Base-by-base conservation (phyloP, 2,888 invertebrate species). In the Eurois occulta region DNA sequence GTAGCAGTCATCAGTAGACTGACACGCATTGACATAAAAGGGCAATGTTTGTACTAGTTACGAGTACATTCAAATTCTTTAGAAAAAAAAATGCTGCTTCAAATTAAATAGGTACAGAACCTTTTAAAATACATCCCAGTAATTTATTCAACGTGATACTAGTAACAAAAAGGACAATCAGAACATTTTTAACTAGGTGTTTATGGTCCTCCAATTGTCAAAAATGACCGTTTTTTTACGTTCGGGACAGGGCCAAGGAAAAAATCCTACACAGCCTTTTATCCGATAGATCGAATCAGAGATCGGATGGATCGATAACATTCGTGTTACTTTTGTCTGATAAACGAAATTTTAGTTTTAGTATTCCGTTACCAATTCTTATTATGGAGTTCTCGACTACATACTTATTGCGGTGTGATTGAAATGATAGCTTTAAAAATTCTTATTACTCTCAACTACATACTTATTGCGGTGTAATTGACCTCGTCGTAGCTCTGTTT, bases 151-250 rank as follows among this genome's bases (percentile, higher is more conserved):
- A 28, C 24, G 3, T 28, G 24, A 43, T 66, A 86, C 68, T 70
- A 72, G 24, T 70, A 38, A 76, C 62, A 82, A 88, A 87, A 83
- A 86, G 43, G 80, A 76, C 77, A 72, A 67, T 80, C 67, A 77
- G 71, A 87, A 80, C 48, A 75, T 81, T 88, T 89, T 88, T 90
- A 91, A 92, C 90, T 89, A 90, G 91, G 91, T 92, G 92, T 92
- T 91, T 91, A 92, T 90, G 81, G 86, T 74, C 69, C 66, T 72
- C 78, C 83, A 80, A 85, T 81, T 88, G 88, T 79, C 85, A 79
- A 86, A 82, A 83, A 78, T 55, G 48, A 38, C 65, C 24, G 32
- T 48, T 78, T 85, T 86, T 87, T 78, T 75, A 80, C 55, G 76
- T 77, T 80, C 79, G 75, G 79, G 77, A 58, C 71, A 68, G 74